Percentiles rank a stretch among this genome's conserved stretches.
Evolutionary conservation across 2,888 invertebrate species (phyloP).

Genomic region (Spodoptera picta): DNA sequence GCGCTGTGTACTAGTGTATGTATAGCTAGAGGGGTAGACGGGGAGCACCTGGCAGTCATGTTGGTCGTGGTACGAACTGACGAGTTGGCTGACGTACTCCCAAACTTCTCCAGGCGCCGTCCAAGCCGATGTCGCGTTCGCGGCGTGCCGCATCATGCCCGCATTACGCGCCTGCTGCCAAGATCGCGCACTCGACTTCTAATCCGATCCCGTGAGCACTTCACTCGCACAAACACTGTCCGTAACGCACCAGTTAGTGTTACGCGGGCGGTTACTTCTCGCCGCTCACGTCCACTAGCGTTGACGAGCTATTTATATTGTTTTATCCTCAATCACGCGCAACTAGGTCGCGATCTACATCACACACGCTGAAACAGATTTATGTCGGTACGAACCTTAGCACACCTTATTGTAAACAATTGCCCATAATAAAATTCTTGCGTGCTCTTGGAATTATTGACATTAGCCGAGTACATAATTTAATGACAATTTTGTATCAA

Average conservation of each 20-base stretch:
- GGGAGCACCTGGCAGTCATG: conserved; percentile 82
- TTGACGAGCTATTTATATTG: conserved; percentile 88
- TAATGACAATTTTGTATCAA: conserved; percentile 6
- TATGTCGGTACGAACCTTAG: conserved; percentile 65
- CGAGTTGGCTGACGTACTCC: conserved; percentile 91
- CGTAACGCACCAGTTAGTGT: conserved; percentile 64
- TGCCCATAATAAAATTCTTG: conserved; percentile 50
- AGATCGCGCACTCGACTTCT: conserved; percentile 37
- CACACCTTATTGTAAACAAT: conserved; percentile 73
- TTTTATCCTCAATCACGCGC: conserved; percentile 87
- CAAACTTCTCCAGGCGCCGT: conserved; percentile 90
- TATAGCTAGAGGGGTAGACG: conserved; percentile 37
- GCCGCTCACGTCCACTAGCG: conserved; percentile 74
- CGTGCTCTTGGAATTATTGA: conserved; percentile 58
- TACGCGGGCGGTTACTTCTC: conserved; percentile 62
- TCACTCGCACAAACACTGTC: conserved; percentile 59
- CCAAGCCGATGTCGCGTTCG: conserved; percentile 82
- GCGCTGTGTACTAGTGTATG: conserved; percentile 13
- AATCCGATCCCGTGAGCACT: conserved; percentile 53
- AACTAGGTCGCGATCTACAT: conserved; percentile 87
- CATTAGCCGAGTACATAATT: conserved; percentile 2
- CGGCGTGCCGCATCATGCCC: conserved; percentile 87
- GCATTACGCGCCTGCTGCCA: conserved; percentile 71
- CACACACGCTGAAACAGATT: conserved; percentile 78
- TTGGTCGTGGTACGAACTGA: conserved; percentile 89